phyloP scores from a whole-genome alignment of 1,140 invertebrate genomes.

The Trachymyrmex cornetzi region DNA sequence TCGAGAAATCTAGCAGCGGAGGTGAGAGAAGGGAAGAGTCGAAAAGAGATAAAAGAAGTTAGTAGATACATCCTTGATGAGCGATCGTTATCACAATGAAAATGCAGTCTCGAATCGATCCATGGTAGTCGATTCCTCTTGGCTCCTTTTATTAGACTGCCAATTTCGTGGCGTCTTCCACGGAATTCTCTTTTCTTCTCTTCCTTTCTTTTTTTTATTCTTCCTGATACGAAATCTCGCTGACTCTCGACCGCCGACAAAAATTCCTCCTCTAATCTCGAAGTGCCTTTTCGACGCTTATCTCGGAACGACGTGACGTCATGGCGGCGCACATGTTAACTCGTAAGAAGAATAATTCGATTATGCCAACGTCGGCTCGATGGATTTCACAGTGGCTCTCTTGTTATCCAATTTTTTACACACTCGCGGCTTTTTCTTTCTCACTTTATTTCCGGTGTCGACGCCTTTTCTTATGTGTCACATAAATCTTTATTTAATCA shows the following conservation, averaged over 20 bases:
- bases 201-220: conserved; percentile 51
- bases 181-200: conserved; percentile 37
- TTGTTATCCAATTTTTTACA: conserved; percentile 50
- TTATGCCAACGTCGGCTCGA: conserved; percentile 60
- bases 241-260: conserved; percentile 60
- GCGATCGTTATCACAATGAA: conserved; percentile 78
- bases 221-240: conserved; percentile 65
- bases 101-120: conserved; percentile 77
- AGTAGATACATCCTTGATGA: conserved; percentile 77
- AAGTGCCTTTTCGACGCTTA: conserved; percentile 68
- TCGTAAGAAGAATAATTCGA: conserved; percentile 71
- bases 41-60: conserved; percentile 74
- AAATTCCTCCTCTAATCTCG: conserved; percentile 66
- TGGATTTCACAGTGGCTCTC: conserved; percentile 69
- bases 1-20: conserved; percentile 50
- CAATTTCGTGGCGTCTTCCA: conserved; percentile 74
- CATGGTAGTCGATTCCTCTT: conserved; percentile 72
- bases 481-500: conserved; percentile 15
- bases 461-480: conserved; percentile 1
- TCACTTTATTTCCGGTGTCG: conserved; percentile 47
- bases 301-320: conserved; percentile 71
- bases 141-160: conserved; percentile 76
- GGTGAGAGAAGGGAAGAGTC: conserved; percentile 13
- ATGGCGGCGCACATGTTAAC: conserved; percentile 66
- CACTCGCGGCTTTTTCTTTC: conserved; percentile 38